Percentiles rank a stretch among this genome's conserved stretches.
These are phyloP conservation scores for Spondyliosoma cantharus DNA, from an alignment of 2,797 vertebrate genomes.

Conservation along the genomic window DNA sequence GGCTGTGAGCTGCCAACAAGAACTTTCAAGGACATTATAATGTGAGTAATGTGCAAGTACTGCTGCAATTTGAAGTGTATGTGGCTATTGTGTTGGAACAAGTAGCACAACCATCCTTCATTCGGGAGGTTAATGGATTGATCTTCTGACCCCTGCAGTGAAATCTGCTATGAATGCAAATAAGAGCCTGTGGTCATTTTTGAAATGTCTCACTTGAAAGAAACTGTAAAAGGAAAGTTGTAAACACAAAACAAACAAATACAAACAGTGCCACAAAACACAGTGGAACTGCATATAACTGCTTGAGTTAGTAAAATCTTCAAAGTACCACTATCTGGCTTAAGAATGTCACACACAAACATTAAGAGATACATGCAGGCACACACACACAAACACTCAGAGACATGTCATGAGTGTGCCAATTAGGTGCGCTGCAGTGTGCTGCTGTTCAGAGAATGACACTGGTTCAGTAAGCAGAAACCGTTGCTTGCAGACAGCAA, in stretches of 20 bases:
- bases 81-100: no score
- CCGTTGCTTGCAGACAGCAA: conserved; percentile 57
- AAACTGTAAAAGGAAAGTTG: background rate
- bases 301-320: conserved; percentile 26
- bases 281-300: conserved; percentile 2
- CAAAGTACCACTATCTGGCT: conserved; percentile 16
- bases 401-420: conserved; percentile 42
- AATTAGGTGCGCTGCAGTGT: conserved; percentile 49
- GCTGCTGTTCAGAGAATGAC: conserved; percentile 38
- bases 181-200: no score
- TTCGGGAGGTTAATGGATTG: no score
- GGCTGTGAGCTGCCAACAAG: no score
- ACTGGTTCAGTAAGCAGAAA: conserved; percentile 57
- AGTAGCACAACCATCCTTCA: no score
- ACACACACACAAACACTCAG: conserved; percentile 33
- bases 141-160: no score
- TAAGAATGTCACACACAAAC: conserved; percentile 20
- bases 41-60: no score
- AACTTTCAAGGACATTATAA: no score
- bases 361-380: conserved; percentile 14
- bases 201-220: background rate
- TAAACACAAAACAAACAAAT: conserved; percentile 1
- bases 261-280: background rate
- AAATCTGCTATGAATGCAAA: no score
- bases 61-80: no score